These are phyloP conservation scores for Sphaerophoria rueppellii DNA, from an alignment of 2,888 invertebrate genomes.

Conservation along the genomic window DNA sequence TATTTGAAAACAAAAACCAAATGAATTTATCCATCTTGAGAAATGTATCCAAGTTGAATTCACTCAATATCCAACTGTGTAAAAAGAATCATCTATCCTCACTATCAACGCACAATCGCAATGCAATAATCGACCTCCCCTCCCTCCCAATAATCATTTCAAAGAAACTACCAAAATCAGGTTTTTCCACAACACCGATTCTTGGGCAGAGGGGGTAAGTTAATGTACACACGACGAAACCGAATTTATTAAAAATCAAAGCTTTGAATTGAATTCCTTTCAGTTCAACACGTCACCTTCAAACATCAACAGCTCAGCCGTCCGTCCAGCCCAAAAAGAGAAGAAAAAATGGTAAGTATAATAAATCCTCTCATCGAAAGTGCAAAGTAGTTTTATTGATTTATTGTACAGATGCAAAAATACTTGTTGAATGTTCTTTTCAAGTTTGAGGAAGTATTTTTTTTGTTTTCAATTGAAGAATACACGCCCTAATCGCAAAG, in stretches of 20 bases:
- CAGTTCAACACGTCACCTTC: conserved; percentile 55
- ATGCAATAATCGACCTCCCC: conserved; percentile 16
- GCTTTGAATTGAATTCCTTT: conserved; percentile 48
- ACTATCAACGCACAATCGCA: conserved; percentile 28
- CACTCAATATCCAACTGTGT: conserved; percentile 1
- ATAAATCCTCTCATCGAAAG: not conserved
- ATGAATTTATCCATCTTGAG: conserved; percentile 23
- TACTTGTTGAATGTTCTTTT: conserved; percentile 47
- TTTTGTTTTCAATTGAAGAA: no score
- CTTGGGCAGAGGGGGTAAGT: conserved; percentile 50
- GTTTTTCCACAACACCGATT: conserved; percentile 41
- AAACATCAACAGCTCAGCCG: conserved; percentile 20
- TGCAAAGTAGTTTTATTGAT: conserved; percentile 49
- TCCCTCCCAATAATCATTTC: not conserved
- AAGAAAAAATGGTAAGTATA: conserved; percentile 67
- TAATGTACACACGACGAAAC: conserved; percentile 12
- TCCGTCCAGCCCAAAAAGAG: conserved; percentile 37
- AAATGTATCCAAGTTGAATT: conserved; percentile 2
- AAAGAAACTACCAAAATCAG: conserved; percentile 21
- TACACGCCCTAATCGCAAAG: no score
- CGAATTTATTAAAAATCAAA: conserved; percentile 23
- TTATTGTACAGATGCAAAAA: conserved; percentile 21
- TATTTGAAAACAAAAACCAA: not conserved
- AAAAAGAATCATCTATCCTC: conserved; percentile 5
- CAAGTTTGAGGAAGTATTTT: not conserved